These are phyloP conservation scores for Hypsopygia costalis DNA, from an alignment of 2,888 invertebrate species.

Conservation along the genomic window DNA sequence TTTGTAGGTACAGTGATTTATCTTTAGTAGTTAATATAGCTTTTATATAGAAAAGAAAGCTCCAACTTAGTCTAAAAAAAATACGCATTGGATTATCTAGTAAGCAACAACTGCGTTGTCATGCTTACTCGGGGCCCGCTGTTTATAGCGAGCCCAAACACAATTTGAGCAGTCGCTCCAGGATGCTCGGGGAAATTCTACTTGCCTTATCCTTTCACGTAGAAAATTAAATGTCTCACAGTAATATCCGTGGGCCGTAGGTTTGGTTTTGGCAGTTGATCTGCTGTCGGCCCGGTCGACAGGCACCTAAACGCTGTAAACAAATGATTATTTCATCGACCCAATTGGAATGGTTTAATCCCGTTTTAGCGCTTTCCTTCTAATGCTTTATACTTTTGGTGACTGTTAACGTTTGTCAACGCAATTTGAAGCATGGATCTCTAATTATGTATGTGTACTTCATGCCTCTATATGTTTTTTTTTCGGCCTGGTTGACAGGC, in stretches of 20 bases:
- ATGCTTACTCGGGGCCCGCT: slow-evolving; percentile 26
- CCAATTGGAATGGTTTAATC: background rate
- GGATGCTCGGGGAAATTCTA: slow-evolving; percentile 63
- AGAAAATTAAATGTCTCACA: slow-evolving; percentile 78
- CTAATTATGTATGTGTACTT: too few relatives aligned
- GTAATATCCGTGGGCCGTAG: slow-evolving; percentile 64
- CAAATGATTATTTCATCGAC: slow-evolving; percentile 23
- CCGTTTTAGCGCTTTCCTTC: too few relatives aligned
- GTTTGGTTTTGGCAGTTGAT: slow-evolving; percentile 73
- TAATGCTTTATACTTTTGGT: too few relatives aligned
- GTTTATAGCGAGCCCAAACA: slow-evolving; percentile 55
- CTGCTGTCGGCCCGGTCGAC: slow-evolving; percentile 39
- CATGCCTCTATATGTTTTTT: too few relatives aligned
- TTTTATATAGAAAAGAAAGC: background rate
- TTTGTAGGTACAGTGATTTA: too few relatives aligned
- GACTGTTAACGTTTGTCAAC: too few relatives aligned
- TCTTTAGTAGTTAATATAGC: too few relatives aligned
- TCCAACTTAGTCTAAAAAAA: background rate
- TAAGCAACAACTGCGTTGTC: slow-evolving; percentile 27
- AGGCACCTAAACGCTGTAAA: slow-evolving; percentile 24
- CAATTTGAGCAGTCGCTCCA: slow-evolving; percentile 54
- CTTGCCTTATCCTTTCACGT: slow-evolving; percentile 77
- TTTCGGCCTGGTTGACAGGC: slow-evolving; percentile 26
- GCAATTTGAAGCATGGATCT: too few relatives aligned
- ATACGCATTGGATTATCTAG: slow-evolving; percentile 18